phyloP scores from a whole-genome alignment of 1,140 invertebrate genomes.

The Olivierus martensii region DNA sequence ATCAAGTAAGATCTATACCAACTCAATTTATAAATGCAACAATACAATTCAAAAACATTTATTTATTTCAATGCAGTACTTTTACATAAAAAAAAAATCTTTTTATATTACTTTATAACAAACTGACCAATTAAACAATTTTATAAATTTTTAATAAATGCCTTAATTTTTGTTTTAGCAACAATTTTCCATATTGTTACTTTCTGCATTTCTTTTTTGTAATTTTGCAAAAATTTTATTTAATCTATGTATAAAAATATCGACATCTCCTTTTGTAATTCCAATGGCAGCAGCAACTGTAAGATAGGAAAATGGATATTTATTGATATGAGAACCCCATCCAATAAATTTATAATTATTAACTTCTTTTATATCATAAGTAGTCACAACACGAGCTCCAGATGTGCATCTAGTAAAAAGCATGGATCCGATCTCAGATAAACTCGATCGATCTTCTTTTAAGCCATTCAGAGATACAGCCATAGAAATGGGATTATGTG shows the following conservation, averaged over 20 bases:
- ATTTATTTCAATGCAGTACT: no score
- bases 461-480: constrained; percentile 33
- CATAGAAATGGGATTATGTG: constrained; percentile 60
- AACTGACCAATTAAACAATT: no score
- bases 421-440: constrained; percentile 52
- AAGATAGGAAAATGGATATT: constrained; percentile 47
- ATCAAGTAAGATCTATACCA: no score
- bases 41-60: no score
- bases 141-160: no score
- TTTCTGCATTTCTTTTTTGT: not conserved
- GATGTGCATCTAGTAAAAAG: constrained; percentile 50
- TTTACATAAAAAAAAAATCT: no score
- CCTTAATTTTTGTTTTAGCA: no score
- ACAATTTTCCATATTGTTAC: no score
- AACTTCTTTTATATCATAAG: constrained; percentile 40
- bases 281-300: constrained; percentile 56
- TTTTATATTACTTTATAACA: no score
- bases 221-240: constrained; percentile 33
- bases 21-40: no score
- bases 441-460: constrained; percentile 26
- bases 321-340: constrained; percentile 51
- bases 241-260: constrained; percentile 47
- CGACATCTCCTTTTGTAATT: constrained; percentile 49
- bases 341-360: constrained; percentile 41
- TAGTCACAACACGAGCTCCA: constrained; percentile 34